Evolutionary conservation across 2,888 invertebrate genomes (phyloP).

Genomic region (Rutpela maculata): DNA sequence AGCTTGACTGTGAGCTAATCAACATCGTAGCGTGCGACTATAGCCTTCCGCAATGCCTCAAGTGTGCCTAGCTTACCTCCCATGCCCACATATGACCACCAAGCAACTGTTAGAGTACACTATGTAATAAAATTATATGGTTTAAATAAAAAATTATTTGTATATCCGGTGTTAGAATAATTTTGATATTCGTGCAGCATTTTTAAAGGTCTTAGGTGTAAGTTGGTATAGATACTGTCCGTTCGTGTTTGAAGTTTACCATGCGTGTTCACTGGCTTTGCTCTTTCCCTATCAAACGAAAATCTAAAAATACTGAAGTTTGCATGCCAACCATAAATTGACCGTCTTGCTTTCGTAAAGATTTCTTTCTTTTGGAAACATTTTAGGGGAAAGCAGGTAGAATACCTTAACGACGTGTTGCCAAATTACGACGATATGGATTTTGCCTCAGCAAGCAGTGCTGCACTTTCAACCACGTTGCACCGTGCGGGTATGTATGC

Average conservation of each 20-base stretch:
- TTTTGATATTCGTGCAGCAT: constrained; percentile 53
- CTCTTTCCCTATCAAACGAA: constrained; percentile 60
- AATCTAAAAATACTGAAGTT: constrained; percentile 60
- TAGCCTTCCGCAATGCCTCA: not conserved
- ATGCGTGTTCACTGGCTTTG: constrained; percentile 63
- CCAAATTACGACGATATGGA: too few relatives aligned
- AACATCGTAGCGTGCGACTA: not conserved
- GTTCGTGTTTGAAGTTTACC: constrained; percentile 60
- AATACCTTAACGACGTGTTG: not conserved
- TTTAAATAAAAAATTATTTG: constrained; percentile 45
- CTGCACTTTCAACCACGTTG: too few relatives aligned
- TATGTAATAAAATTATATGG: constrained; percentile 38
- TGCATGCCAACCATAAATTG: constrained; percentile 62
- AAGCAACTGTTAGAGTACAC: constrained; percentile 24
- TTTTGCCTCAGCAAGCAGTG: too few relatives aligned
- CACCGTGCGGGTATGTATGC: too few relatives aligned
- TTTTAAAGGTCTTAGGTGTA: constrained; percentile 57
- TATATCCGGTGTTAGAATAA: constrained; percentile 50
- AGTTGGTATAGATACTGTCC: constrained; percentile 55
- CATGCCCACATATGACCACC: constrained; percentile 1
- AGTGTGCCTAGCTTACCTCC: not conserved
- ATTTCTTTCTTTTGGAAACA: constrained; percentile 27
- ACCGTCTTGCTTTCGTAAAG: constrained; percentile 56
- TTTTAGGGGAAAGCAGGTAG: constrained; percentile 41
- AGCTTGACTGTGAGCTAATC: not conserved